phyloP scores from a whole-genome alignment of 2,888 invertebrate genomes.

The Drosophila limbata region DNA sequence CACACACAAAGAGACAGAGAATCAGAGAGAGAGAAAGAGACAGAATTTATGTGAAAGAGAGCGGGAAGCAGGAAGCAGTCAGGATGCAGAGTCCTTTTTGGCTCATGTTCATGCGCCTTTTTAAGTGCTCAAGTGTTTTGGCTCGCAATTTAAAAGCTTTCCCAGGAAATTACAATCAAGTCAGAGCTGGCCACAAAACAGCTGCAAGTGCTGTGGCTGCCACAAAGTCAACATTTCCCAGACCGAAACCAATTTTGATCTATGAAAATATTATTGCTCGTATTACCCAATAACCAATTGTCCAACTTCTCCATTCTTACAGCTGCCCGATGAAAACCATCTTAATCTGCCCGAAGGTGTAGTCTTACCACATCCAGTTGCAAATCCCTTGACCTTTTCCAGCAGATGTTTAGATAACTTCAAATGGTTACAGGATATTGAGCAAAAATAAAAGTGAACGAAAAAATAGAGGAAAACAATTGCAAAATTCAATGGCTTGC shows the following conservation, averaged over 20 bases:
- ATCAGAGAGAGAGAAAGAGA: constrained; percentile 14
- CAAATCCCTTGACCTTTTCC: constrained; percentile 70
- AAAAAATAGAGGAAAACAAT: constrained; percentile 8
- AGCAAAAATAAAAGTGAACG: constrained; percentile 24
- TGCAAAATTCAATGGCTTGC: constrained; percentile 33
- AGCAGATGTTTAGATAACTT: constrained; percentile 58
- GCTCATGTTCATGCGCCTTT: constrained; percentile 74
- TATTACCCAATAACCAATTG: constrained; percentile 37
- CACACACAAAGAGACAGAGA: constrained; percentile 34
- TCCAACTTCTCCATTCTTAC: constrained; percentile 13
- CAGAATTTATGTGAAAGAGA: not conserved
- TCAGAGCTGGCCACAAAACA: constrained; percentile 39
- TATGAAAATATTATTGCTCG: constrained; percentile 58
- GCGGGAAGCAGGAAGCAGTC: constrained; percentile 27
- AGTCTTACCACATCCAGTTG: constrained; percentile 36
- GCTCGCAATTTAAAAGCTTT: constrained; percentile 64
- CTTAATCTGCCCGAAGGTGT: constrained; percentile 42
- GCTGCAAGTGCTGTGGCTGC: constrained; percentile 60
- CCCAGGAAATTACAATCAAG: constrained; percentile 69
- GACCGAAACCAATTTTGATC: constrained; percentile 57
- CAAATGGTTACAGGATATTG: constrained; percentile 44
- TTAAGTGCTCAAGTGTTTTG: constrained; percentile 81
- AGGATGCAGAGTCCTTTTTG: constrained; percentile 29
- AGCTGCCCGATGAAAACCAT: constrained; percentile 43
- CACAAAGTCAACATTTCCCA: constrained; percentile 52